A percentile compares a stretch with the other conserved stretches of the same genome.
Conservation (phyloP, 2,888 invertebrate genomes). For the Athetis lepigone region DNA sequence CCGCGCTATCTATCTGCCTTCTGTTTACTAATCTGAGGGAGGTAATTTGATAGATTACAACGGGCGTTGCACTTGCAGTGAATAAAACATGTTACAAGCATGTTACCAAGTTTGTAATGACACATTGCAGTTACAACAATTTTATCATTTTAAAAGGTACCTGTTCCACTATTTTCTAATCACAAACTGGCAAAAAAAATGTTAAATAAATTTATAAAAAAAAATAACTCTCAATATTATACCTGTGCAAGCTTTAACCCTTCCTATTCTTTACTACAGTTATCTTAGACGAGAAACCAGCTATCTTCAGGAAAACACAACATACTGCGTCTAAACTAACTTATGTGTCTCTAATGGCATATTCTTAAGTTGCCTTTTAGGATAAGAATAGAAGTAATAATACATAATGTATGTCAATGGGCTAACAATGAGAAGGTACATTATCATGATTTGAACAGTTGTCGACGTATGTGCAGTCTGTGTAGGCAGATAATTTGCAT, state of each 20-base stretch:
- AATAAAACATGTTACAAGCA: too few relatives aligned
- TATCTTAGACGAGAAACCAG: not conserved
- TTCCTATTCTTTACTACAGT: slow-evolving; percentile 18
- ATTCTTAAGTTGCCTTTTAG: slow-evolving; percentile 5
- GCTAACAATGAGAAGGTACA: slow-evolving; percentile 43
- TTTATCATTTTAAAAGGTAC: too few relatives aligned
- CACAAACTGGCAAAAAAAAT: too few relatives aligned
- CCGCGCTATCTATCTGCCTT: too few relatives aligned
- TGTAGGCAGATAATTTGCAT: slow-evolving; percentile 65
- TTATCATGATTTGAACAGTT: slow-evolving; percentile 40
- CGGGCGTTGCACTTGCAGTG: too few relatives aligned
- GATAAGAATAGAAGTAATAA: slow-evolving; percentile 43
- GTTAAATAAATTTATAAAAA: too few relatives aligned
- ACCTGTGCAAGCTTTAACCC: slow-evolving; percentile 14
- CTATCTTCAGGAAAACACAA: not conserved
- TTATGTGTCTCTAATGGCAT: slow-evolving; percentile 8
- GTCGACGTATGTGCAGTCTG: slow-evolving; percentile 24
- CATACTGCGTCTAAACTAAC: not conserved
- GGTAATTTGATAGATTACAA: too few relatives aligned
- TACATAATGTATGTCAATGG: slow-evolving; percentile 42
- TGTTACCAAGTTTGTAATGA: too few relatives aligned
- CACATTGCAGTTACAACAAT: too few relatives aligned
- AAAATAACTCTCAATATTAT: not conserved
- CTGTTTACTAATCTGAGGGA: too few relatives aligned
- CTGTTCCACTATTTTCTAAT: too few relatives aligned